Conservation (phyloP, 2,113 vertebrate species). For the Passer domesticus region DNA sequence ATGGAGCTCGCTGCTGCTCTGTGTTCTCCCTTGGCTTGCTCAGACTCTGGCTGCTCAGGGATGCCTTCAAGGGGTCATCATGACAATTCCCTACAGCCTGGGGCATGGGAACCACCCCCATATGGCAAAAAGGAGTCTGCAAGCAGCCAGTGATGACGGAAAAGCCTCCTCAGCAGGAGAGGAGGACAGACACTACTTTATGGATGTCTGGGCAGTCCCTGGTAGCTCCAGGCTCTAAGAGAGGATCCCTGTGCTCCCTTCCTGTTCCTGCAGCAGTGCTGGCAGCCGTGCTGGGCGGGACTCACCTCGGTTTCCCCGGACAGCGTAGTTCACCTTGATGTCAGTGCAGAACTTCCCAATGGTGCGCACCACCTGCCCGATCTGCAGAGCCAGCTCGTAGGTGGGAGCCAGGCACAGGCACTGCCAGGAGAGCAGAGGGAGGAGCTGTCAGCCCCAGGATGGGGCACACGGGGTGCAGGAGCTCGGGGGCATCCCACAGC, state of each 20-base stretch:
- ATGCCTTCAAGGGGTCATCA: not conserved
- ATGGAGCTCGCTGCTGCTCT: fast-evolving
- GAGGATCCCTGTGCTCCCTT: not conserved
- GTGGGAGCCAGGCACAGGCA: conserved; percentile 80
- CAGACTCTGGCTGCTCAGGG: not conserved
- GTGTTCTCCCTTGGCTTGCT: fast-evolving
- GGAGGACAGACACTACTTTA: not conserved
- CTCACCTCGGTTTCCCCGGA: conserved; percentile 76
- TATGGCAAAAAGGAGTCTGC: not conserved
- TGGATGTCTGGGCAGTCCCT: fast-evolving
- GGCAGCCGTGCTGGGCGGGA: fast-evolving
- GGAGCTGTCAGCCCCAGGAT: not conserved
- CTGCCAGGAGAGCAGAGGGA: conserved; percentile 11
- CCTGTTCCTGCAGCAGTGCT: fast-evolving
- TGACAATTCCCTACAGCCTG: not conserved
- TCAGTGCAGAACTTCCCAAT: conserved; percentile 72
- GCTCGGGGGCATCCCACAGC: not conserved
- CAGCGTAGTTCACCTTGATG: conserved; percentile 69
- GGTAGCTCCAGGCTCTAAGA: not conserved
- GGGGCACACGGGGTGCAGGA: fast-evolving
- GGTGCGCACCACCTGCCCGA: conserved; percentile 66
- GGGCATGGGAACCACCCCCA: not conserved
- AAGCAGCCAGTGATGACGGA: not conserved
- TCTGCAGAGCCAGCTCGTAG: conserved; percentile 79
- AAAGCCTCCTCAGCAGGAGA: not conserved